A percentile compares a stretch with the other conserved stretches of the same genome.
phyloP scores from a whole-genome alignment of 92 coral and sea anemone species.

The Montipora capitata region DNA sequence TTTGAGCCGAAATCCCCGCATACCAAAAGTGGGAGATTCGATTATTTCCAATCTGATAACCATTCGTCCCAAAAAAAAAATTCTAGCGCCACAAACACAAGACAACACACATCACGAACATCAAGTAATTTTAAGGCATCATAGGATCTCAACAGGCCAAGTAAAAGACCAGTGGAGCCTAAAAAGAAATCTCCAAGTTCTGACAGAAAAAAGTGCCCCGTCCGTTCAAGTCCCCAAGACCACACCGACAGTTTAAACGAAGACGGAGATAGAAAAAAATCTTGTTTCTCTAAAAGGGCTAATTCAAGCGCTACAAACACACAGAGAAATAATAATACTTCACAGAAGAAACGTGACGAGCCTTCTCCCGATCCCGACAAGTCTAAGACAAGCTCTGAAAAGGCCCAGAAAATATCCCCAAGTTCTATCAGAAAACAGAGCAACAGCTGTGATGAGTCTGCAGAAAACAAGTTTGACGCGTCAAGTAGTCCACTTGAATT shows the following conservation, averaged over 20 bases:
- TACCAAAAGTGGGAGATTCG: not conserved
- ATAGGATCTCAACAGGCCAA: no score
- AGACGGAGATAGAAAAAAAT: not conserved
- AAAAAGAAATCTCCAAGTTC: no score
- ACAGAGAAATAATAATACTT: not conserved
- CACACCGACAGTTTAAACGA: not conserved
- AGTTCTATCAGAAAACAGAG: not conserved
- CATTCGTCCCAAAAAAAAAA: not conserved
- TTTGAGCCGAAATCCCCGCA: not conserved
- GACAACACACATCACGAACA: not conserved
- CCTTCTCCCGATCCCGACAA: not conserved
- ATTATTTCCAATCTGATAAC: not conserved
- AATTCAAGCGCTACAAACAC: not conserved
- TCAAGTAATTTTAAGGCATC: not conserved
- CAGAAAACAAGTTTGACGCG: not conserved
- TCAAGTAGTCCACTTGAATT: not conserved
- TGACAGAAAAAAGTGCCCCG: no score
- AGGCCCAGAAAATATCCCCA: not conserved
- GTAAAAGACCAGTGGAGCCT: no score
- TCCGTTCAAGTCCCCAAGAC: no score
- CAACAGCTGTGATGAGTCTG: not conserved
- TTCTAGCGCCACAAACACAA: not conserved
- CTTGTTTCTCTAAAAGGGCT: not conserved
- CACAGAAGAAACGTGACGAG: not conserved
- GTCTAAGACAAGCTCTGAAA: not conserved